Percentiles rank a stretch among this genome's conserved stretches.
Evolutionary conservation across 2,113 vertebrate genomes (phyloP).

Genomic region (Anoplopoma fimbria): DNA sequence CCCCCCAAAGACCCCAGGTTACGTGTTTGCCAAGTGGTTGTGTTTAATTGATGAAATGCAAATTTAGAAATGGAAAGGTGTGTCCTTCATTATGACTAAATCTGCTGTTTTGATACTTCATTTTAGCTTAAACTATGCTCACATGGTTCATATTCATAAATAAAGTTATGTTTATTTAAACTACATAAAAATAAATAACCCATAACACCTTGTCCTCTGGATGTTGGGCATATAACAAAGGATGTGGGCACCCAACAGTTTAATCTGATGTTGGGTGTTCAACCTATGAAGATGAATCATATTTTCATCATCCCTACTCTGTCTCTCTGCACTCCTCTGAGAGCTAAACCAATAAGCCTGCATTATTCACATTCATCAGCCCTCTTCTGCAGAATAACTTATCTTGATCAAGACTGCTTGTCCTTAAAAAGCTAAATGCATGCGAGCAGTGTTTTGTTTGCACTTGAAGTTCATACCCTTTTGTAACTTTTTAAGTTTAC

Average conservation of each 20-base stretch:
- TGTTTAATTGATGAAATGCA: neutral
- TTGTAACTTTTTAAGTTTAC: neutral
- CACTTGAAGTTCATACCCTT: neutral
- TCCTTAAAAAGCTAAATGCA: conserved; percentile 12
- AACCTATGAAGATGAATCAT: neutral
- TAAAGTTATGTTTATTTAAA: neutral
- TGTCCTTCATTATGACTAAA: neutral
- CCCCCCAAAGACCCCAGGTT: no score
- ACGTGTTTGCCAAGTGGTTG: neutral
- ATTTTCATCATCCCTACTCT: neutral
- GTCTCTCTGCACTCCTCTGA: neutral
- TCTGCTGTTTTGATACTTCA: neutral
- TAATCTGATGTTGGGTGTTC: no score
- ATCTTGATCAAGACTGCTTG: neutral
- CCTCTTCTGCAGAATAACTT: neutral
- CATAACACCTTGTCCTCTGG: no score
- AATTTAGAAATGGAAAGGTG: neutral
- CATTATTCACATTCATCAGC: conserved; percentile 8
- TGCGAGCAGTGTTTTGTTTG: neutral
- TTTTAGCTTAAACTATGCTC: neutral
- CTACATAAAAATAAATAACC: neutral
- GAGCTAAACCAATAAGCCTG: neutral
- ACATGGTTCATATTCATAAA: neutral
- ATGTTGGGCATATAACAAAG: no score
- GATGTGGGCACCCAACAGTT: no score